Evolutionary conservation across 2,888 invertebrate species (phyloP).

Genomic region (Lampropteryx suffumata): DNA sequence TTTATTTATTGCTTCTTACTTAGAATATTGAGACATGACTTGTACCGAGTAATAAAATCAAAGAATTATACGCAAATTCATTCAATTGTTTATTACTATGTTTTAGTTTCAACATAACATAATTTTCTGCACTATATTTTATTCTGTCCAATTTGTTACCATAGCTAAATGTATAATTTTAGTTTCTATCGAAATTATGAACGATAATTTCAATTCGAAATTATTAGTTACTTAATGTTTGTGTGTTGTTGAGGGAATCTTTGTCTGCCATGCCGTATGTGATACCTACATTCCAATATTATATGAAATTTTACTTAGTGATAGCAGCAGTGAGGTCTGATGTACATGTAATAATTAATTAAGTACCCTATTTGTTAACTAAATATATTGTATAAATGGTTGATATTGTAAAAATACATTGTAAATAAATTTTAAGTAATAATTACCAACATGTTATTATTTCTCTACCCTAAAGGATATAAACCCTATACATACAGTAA

Average conservation of each 20-base stretch:
- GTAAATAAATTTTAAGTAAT: slow-evolving; percentile 81
- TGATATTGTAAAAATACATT: slow-evolving; percentile 80
- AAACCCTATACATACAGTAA: background rate
- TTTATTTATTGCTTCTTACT: slow-evolving; percentile 69
- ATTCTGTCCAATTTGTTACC: slow-evolving; percentile 63
- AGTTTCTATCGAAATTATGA: slow-evolving; percentile 51
- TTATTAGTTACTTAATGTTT: slow-evolving; percentile 36
- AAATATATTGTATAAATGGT: slow-evolving; percentile 82
- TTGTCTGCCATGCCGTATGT: slow-evolving; percentile 73
- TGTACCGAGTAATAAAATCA: slow-evolving; percentile 36
- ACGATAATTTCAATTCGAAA: slow-evolving; percentile 35
- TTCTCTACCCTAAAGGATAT: slow-evolving; percentile 2
- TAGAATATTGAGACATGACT: slow-evolving; percentile 32
- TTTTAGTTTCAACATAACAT: slow-evolving; percentile 16
- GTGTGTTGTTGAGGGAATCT: slow-evolving; percentile 47
- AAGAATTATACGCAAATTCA: slow-evolving; percentile 29
- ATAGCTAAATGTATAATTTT: slow-evolving; percentile 66
- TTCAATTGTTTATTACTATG: slow-evolving; percentile 11
- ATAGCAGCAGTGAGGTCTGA: slow-evolving; percentile 73
- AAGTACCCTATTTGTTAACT: slow-evolving; percentile 71
- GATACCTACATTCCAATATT: slow-evolving; percentile 71
- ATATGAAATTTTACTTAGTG: slow-evolving; percentile 60
- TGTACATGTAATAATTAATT: slow-evolving; percentile 74
- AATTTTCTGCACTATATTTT: slow-evolving; percentile 23
- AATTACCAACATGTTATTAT: slow-evolving; percentile 45